phyloP scores from a whole-genome alignment of 2,888 invertebrate genomes.

The Ernsta delagoae region DNA sequence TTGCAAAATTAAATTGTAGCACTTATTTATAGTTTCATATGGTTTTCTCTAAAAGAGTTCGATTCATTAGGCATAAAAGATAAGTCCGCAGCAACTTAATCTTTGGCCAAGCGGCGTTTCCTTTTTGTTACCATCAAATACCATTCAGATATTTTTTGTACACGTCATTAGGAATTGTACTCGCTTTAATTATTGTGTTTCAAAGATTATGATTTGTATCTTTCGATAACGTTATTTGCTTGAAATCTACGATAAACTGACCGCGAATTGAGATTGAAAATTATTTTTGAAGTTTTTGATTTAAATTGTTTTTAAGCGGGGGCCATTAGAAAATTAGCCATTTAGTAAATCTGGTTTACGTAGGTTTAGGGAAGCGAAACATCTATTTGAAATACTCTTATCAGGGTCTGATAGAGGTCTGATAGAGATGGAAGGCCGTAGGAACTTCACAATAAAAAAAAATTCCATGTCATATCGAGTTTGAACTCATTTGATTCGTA shows the following conservation, averaged over 20 bases:
- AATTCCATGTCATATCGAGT: too few relatives aligned
- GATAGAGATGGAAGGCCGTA: too few relatives aligned
- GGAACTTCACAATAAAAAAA: too few relatives aligned
- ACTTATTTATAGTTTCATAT: too few relatives aligned
- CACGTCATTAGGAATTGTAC: slow-evolving; percentile 71
- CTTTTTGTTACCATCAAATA: slow-evolving; percentile 56
- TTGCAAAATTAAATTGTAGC: too few relatives aligned
- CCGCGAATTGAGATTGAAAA: slow-evolving; percentile 5
- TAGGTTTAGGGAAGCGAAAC: too few relatives aligned
- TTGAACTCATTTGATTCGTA: too few relatives aligned
- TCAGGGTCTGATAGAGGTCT: too few relatives aligned
- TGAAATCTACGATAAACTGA: slow-evolving; percentile 26
- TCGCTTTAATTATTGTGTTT: slow-evolving; percentile 66
- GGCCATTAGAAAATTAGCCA: too few relatives aligned
- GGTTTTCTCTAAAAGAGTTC: background rate
- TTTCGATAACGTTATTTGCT: slow-evolving; percentile 46
- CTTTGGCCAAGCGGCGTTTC: slow-evolving; percentile 46
- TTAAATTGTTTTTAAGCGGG: background rate
- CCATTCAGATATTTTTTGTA: slow-evolving; percentile 65
- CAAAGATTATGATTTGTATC: slow-evolving; percentile 53
- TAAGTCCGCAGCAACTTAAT: slow-evolving; percentile 29
- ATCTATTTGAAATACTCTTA: too few relatives aligned
- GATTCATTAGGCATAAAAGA: slow-evolving; percentile 11
- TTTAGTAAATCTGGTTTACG: too few relatives aligned
- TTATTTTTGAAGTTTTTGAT: background rate